phyloP scores from a whole-genome alignment of 2,113 vertebrate genomes.

The Pongo pygmaeus region DNA sequence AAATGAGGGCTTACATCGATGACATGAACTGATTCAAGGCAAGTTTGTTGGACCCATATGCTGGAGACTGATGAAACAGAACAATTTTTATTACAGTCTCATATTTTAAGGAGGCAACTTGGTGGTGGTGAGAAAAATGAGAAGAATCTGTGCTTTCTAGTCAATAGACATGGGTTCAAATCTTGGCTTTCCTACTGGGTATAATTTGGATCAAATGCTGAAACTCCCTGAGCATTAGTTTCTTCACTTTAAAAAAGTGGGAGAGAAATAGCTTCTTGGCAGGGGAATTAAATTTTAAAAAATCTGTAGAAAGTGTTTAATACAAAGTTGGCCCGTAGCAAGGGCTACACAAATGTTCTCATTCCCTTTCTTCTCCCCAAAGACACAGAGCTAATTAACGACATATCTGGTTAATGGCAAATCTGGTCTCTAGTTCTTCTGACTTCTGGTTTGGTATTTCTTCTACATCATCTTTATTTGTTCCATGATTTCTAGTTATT shows the following conservation, averaged over 20 bases:
- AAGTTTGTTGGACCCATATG: not conserved
- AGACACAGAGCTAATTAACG: not conserved
- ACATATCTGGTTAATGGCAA: not conserved
- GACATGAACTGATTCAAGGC: not conserved
- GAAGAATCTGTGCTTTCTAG: slow-evolving; percentile 34
- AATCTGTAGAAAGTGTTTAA: not conserved
- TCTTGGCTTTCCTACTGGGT: not conserved
- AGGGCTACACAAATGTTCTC: not conserved
- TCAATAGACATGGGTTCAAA: slow-evolving; percentile 66
- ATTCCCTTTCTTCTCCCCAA: not conserved
- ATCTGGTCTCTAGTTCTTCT: not conserved
- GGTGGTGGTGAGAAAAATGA: not conserved
- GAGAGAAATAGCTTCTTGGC: not conserved
- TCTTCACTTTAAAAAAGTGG: slow-evolving; percentile 27
- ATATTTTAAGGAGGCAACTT: slow-evolving; percentile 33
- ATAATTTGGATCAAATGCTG: not conserved
- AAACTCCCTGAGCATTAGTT: not conserved
- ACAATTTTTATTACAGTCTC: not conserved
- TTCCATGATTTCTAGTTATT: not conserved
- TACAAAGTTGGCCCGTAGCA: not conserved
- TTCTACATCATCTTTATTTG: not conserved
- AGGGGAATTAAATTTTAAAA: not conserved
- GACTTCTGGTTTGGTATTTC: not conserved
- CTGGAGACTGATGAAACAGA: not conserved
- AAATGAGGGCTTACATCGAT: not conserved